phyloP scores from a whole-genome alignment of 1,140 invertebrate genomes.

The Bombus pascuorum region DNA sequence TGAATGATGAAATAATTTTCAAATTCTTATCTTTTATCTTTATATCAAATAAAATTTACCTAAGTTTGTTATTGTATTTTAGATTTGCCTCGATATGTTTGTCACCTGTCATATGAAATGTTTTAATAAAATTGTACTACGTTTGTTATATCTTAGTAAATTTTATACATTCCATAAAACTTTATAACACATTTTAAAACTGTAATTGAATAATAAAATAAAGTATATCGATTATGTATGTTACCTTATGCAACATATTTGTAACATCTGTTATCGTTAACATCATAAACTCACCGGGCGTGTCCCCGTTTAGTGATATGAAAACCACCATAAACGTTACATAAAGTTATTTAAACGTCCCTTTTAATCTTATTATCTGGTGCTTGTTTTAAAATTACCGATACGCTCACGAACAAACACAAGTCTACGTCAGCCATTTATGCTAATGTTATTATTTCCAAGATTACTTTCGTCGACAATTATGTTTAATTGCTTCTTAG shows the following conservation, averaged over 20 bases:
- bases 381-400: not conserved
- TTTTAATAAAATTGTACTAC: not conserved
- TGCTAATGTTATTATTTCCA: not conserved
- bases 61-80: too few species aligned
- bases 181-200: too few species aligned
- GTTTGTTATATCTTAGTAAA: not conserved
- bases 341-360: not conserved
- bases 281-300: not conserved
- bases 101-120: too few species aligned
- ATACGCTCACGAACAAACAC: not conserved
- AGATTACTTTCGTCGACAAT: constrained; percentile 1
- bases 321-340: not conserved
- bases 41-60: too few species aligned
- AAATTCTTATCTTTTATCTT: too few species aligned
- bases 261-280: not conserved
- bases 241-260: too few species aligned
- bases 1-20: too few species aligned
- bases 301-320: not conserved
- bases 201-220: not conserved
- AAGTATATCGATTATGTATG: not conserved
- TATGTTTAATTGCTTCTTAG: not conserved
- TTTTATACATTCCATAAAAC: not conserved
- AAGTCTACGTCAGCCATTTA: not conserved
- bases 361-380: not conserved
- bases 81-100: too few species aligned